These are phyloP conservation scores for Merodon equestris DNA, from an alignment of 2,888 invertebrate species.

Conservation along the genomic window DNA sequence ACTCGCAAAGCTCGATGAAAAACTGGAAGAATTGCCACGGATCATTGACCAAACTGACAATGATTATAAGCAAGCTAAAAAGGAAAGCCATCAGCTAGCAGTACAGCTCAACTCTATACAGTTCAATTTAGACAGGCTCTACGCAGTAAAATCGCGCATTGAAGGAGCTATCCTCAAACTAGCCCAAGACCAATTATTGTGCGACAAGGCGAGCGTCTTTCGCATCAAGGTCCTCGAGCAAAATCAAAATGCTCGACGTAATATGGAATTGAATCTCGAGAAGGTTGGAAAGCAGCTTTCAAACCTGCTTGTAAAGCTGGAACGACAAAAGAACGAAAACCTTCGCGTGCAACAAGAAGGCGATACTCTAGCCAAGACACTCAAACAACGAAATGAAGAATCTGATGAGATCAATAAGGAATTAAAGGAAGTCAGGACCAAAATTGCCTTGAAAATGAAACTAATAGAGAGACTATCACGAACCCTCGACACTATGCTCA, in stretches of 20 bases:
- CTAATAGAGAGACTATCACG: slow-evolving; percentile 80
- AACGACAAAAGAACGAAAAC: slow-evolving; percentile 75
- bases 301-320: slow-evolving; percentile 78
- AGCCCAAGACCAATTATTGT: slow-evolving; percentile 84
- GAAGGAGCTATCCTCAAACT: slow-evolving; percentile 84
- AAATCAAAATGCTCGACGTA: slow-evolving; percentile 78
- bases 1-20: slow-evolving; percentile 80
- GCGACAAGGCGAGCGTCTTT: slow-evolving; percentile 84
- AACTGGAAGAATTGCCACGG: slow-evolving; percentile 81
- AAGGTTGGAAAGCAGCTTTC: slow-evolving; percentile 81
- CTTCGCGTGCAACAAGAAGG: slow-evolving; percentile 72
- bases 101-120: slow-evolving; percentile 75
- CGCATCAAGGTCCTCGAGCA: slow-evolving; percentile 78
- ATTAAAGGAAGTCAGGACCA: slow-evolving; percentile 78
- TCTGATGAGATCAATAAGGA: slow-evolving; percentile 78
- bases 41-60: slow-evolving; percentile 83
- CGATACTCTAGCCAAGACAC: slow-evolving; percentile 71
- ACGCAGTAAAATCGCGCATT: slow-evolving; percentile 80
- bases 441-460: slow-evolving; percentile 80
- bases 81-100: slow-evolving; percentile 76
- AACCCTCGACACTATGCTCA: slow-evolving; percentile 80
- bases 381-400: slow-evolving; percentile 78
- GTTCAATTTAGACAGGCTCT: slow-evolving; percentile 80
- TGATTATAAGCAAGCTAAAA: slow-evolving; percentile 81
- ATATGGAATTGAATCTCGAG: slow-evolving; percentile 76